These are phyloP conservation scores for Nebria ingens DNA, from an alignment of 1,140 invertebrate genomes.

Conservation along the genomic window DNA sequence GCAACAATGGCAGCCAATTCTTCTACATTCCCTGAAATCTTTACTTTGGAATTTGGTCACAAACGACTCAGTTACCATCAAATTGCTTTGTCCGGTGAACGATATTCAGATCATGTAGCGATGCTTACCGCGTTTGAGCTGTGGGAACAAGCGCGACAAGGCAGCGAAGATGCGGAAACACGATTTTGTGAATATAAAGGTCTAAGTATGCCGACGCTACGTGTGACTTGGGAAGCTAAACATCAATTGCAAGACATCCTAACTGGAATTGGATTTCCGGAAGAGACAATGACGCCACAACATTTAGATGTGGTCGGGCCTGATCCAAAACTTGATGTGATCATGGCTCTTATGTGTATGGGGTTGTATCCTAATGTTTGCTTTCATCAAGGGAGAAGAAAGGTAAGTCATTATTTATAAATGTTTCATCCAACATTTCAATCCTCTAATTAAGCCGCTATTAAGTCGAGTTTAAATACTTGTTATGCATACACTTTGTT, in stretches of 20 bases:
- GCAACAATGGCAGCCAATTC: slow-evolving; percentile 91
- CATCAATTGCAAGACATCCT: slow-evolving; percentile 81
- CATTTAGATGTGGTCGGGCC: slow-evolving; percentile 63
- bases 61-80: slow-evolving; percentile 65
- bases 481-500: not conserved
- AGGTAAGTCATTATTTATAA: slow-evolving; percentile 38
- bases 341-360: slow-evolving; percentile 76
- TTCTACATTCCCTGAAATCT: slow-evolving; percentile 85
- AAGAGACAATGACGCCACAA: slow-evolving; percentile 66
- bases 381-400: slow-evolving; percentile 88
- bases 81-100: slow-evolving; percentile 68
- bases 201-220: slow-evolving; percentile 75
- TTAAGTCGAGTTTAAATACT: not conserved
- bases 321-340: slow-evolving; percentile 73
- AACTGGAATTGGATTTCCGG: slow-evolving; percentile 74
- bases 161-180: slow-evolving; percentile 70
- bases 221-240: slow-evolving; percentile 87
- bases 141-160: slow-evolving; percentile 69
- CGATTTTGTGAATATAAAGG: slow-evolving; percentile 86
- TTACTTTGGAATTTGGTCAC: slow-evolving; percentile 55
- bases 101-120: slow-evolving; percentile 90
- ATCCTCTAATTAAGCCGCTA: not conserved
- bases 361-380: slow-evolving; percentile 96
- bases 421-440: slow-evolving; percentile 5
- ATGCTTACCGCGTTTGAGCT: slow-evolving; percentile 85